These are phyloP conservation scores for Peromyscus melanophrys DNA, from an alignment of 2,797 vertebrate genomes.

Conservation along the genomic window DNA sequence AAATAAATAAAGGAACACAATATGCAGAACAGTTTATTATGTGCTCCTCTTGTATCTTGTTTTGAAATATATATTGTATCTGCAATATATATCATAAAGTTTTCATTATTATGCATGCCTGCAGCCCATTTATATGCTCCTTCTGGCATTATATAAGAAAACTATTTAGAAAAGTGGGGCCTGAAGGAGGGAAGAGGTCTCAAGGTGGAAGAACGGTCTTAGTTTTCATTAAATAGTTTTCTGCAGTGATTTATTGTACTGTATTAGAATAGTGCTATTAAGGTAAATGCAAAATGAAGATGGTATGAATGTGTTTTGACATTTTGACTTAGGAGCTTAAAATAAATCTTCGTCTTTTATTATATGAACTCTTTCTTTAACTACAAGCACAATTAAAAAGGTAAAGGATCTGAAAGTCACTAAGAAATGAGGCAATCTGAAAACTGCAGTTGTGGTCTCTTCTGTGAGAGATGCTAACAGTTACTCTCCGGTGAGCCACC, in stretches of 20 bases:
- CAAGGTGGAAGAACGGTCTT: background rate
- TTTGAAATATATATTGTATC: background rate
- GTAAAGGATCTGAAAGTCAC: conserved; percentile 19
- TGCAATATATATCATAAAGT: background rate
- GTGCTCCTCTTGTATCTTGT: background rate
- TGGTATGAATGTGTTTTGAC: background rate
- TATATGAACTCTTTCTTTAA: background rate
- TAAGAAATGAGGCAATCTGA: background rate
- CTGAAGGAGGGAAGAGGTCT: background rate
- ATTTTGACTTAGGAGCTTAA: background rate
- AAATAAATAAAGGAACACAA: conserved; percentile 3
- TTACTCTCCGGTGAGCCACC: conserved; percentile 40
- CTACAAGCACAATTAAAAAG: background rate
- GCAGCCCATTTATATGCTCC: background rate
- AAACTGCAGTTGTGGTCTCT: background rate
- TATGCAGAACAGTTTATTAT: background rate
- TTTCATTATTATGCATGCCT: background rate
- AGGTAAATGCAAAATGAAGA: conserved; percentile 17
- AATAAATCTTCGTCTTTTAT: background rate
- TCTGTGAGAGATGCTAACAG: background rate
- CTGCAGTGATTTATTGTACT: background rate
- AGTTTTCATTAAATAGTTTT: background rate
- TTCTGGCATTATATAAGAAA: background rate
- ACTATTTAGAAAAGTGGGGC: background rate
- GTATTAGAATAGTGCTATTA: background rate